These are phyloP conservation scores for Sinocyclocheilus rhinocerous DNA, from an alignment of 2,113 vertebrate species.

Conservation along the genomic window DNA sequence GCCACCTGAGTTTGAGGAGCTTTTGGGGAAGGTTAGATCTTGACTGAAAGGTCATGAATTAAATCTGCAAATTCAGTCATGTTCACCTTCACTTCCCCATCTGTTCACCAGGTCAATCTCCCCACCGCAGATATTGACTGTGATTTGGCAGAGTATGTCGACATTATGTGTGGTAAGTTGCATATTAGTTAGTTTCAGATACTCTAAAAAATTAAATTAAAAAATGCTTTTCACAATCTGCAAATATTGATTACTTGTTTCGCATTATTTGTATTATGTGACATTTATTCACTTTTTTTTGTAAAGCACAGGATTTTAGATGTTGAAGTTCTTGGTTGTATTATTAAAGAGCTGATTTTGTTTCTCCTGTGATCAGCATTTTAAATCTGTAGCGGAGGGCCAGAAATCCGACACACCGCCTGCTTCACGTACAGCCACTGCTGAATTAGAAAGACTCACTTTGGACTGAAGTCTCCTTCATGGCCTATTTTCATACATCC, in stretches of 20 bases:
- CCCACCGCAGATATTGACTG: slow-evolving; percentile 81
- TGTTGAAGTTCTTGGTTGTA: not conserved
- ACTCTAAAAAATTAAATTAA: not conserved
- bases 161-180: slow-evolving; percentile 85
- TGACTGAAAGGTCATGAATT: not conserved
- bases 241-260: not conserved
- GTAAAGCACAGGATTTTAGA: no score
- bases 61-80: not conserved
- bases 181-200: slow-evolving; percentile 65
- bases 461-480: slow-evolving; percentile 61
- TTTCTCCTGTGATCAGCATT: slow-evolving; percentile 75
- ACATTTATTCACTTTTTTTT: not conserved
- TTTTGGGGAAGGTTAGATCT: slow-evolving; percentile 81
- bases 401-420: slow-evolving; percentile 71
- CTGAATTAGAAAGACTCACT: slow-evolving; percentile 71
- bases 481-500: slow-evolving; percentile 7
- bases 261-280: not conserved
- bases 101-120: slow-evolving; percentile 77
- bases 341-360: not conserved
- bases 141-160: slow-evolving; percentile 78
- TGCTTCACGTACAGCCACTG: slow-evolving; percentile 62
- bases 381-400: slow-evolving; percentile 81
- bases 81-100: not conserved
- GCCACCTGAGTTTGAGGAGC: slow-evolving; percentile 90
- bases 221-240: no score